Conservation (phyloP, 1,140 invertebrate species). For the Chironomus tepperi region DNA sequence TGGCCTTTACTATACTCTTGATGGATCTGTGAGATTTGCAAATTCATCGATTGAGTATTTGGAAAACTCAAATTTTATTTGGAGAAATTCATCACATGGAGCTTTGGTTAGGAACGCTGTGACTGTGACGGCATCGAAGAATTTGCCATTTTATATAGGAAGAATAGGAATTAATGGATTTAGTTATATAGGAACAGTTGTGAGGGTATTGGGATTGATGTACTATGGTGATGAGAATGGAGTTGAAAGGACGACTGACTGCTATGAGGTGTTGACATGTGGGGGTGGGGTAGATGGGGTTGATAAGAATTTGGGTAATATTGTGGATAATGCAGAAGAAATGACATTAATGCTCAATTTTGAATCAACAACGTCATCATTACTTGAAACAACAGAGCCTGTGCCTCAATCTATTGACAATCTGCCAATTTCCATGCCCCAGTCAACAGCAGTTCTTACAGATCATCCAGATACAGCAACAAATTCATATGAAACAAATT, state of each 20-base stretch:
- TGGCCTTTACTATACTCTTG: neutral
- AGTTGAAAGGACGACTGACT: neutral
- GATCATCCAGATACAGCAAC: too few relatives aligned
- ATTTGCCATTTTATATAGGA: neutral
- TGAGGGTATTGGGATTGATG: neutral
- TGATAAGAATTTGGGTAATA: too few relatives aligned
- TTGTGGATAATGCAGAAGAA: too few relatives aligned
- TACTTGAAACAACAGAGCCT: too few relatives aligned
- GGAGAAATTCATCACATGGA: neutral
- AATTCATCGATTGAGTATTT: neutral
- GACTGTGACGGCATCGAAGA: neutral
- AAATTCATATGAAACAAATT: too few relatives aligned
- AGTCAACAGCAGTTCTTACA: too few relatives aligned
- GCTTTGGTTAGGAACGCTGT: neutral
- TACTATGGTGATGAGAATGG: neutral
- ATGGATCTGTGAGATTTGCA: neutral
- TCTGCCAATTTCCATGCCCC: too few relatives aligned
- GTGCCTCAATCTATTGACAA: too few relatives aligned
- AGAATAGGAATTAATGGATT: neutral
- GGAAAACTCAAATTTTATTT: neutral
- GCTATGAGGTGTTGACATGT: neutral
- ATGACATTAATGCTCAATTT: too few relatives aligned
- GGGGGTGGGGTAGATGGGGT: too few relatives aligned
- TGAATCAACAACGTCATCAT: too few relatives aligned
- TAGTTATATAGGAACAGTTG: neutral